Conservation (phyloP, 1,140 invertebrate genomes). For the Aradophagus sp. region DNA sequence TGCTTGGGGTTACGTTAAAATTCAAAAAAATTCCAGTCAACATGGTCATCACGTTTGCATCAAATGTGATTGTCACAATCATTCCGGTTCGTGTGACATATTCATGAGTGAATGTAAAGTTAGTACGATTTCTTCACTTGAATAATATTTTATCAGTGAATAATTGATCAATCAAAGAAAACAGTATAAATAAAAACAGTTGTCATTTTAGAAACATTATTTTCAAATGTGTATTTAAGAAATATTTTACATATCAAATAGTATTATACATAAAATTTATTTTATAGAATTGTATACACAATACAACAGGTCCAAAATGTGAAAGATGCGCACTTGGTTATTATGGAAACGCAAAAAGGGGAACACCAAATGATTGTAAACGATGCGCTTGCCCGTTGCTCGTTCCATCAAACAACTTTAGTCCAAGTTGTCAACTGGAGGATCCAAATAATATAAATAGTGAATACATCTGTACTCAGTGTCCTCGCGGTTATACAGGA, state of each 20-base stretch:
- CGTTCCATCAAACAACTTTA: constrained; percentile 88
- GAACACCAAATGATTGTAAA: constrained; percentile 85
- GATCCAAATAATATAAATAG: constrained; percentile 75
- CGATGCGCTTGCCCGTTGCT: constrained; percentile 90
- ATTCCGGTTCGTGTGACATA: constrained; percentile 88
- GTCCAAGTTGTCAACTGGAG: constrained; percentile 86
- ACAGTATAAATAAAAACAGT: no score
- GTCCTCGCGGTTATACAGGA: constrained; percentile 92
- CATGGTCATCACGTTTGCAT: constrained; percentile 81
- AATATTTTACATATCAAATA: not conserved
- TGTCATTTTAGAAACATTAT: no score
- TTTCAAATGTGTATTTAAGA: no score
- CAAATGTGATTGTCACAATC: constrained; percentile 92
- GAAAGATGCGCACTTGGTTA: constrained; percentile 91
- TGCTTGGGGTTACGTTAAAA: constrained; percentile 87
- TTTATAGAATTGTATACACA: constrained; percentile 80
- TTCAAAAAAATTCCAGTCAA: constrained; percentile 78
- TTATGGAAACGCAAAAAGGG: constrained; percentile 90
- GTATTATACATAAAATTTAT: constrained; percentile 5
- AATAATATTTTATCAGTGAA: no score
- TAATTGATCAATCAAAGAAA: not conserved
- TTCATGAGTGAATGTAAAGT: constrained; percentile 85
- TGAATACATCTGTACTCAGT: constrained; percentile 91
- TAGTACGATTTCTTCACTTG: constrained; percentile 65
- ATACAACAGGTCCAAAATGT: constrained; percentile 85